Percentiles rank a stretch among this genome's conserved stretches.
Evolutionary conservation across 1,140 invertebrate genomes (phyloP).

Genomic region (Zaprionus lachaisei): DNA sequence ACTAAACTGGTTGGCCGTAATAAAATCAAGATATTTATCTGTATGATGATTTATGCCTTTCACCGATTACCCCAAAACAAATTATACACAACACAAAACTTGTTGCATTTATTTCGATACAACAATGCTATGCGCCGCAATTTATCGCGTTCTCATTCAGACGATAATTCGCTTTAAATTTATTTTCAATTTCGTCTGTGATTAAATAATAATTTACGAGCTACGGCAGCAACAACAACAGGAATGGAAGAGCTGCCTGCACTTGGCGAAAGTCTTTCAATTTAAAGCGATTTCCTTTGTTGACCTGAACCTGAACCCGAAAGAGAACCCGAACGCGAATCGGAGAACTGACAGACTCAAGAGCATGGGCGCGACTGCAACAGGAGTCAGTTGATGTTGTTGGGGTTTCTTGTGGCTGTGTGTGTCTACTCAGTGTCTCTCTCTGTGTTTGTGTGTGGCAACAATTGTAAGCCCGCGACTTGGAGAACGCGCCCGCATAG

Average conservation of each 20-base stretch:
- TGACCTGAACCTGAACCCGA: conserved; percentile 69
- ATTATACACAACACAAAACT: conserved; percentile 8
- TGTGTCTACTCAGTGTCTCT: conserved; percentile 17
- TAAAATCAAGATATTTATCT: conserved; percentile 1
- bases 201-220: conserved; percentile 82
- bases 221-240: conserved; percentile 27
- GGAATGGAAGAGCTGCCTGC: conserved; percentile 41
- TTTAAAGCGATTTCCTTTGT: conserved; percentile 72
- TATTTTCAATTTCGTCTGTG: conserved; percentile 80
- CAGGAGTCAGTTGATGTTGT: conserved; percentile 37
- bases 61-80: background rate
- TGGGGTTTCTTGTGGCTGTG: conserved; percentile 18
- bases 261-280: conserved; percentile 55
- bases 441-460: conserved; percentile 34
- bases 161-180: conserved; percentile 77
- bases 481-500: background rate
- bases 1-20: background rate
- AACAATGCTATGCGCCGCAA: conserved; percentile 6
- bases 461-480: conserved; percentile 48
- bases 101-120: conserved; percentile 32
- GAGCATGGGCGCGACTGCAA: conserved; percentile 16
- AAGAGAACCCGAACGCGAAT: conserved; percentile 42
- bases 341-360: conserved; percentile 23
- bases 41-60: background rate
- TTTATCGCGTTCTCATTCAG: conserved; percentile 60